Conservation (phyloP, 2,797 vertebrate species). For the Microtus agrestis region DNA sequence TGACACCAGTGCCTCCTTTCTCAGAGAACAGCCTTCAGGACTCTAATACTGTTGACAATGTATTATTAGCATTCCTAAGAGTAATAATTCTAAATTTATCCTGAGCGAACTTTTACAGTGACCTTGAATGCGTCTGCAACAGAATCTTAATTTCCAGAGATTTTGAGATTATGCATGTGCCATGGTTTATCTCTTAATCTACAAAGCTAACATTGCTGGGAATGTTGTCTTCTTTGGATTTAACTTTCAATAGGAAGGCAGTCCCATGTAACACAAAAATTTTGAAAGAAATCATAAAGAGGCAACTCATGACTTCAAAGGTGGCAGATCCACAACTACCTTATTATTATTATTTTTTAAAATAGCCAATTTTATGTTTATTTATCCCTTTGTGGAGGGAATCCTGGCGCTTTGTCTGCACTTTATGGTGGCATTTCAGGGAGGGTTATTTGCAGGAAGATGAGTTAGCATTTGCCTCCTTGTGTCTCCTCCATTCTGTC, state of each 20-base stretch:
- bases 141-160: not conserved
- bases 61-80: not conserved
- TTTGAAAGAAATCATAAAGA: not conserved
- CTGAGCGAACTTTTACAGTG: not conserved
- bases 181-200: not conserved
- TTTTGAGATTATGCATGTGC: accelerated
- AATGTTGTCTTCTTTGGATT: not conserved
- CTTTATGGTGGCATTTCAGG: not conserved
- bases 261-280: not conserved
- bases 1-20: not conserved
- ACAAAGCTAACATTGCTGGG: not conserved
- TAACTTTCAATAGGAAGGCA: not conserved
- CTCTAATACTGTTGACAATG: too few relatives aligned
- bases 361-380: not conserved
- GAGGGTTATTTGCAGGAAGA: not conserved
- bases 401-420: too few relatives aligned
- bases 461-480: not conserved
- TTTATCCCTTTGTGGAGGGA: not conserved
- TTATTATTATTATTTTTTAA: not conserved
- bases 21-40: too few relatives aligned
- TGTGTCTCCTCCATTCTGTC: accelerated
- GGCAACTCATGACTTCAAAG: not conserved
- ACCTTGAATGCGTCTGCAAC: not conserved
- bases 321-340: not conserved
- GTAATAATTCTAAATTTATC: not conserved